Conservation (phyloP, 2,113 vertebrate species). For the Ornithorhynchus anatinus region DNA sequence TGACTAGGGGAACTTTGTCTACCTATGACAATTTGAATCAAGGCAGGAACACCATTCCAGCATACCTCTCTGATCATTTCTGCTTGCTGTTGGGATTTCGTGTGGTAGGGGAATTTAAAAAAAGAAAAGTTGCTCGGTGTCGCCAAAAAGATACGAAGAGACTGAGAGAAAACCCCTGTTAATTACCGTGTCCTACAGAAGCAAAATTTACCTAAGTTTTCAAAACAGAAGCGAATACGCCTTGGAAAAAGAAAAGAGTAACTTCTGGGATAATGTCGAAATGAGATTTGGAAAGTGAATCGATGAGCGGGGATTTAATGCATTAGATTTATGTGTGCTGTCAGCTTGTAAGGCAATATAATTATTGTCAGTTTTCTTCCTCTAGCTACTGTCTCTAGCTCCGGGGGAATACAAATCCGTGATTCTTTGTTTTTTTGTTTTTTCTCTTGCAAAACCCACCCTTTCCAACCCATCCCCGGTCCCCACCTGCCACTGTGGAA, state of each 20-base stretch:
- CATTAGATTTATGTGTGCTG: slow-evolving; percentile 54
- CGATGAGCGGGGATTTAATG: slow-evolving; percentile 38
- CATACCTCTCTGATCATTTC: not conserved
- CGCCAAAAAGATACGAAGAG: slow-evolving; percentile 22
- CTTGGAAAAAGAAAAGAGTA: slow-evolving; percentile 5
- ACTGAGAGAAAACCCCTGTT: not conserved
- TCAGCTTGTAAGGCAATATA: slow-evolving; percentile 56
- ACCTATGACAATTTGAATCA: not conserved
- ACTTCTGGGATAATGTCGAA: slow-evolving; percentile 45
- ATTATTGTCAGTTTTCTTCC: slow-evolving; percentile 66
- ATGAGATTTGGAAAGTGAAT: slow-evolving; percentile 57
- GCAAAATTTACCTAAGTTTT: slow-evolving; percentile 34
- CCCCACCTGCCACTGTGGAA: not conserved
- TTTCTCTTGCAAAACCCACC: slow-evolving; percentile 26
- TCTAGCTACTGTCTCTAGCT: slow-evolving; percentile 55
- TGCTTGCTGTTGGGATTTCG: slow-evolving; percentile 4
- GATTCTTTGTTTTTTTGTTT: slow-evolving; percentile 49
- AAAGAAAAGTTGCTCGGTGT: slow-evolving; percentile 16
- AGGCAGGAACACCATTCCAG: slow-evolving; percentile 28
- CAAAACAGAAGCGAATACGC: slow-evolving; percentile 17
- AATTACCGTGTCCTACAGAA: slow-evolving; percentile 33
- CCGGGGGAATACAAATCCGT: slow-evolving; percentile 58
- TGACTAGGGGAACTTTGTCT: not conserved
- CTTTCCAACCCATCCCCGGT: not conserved
- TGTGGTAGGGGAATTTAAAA: slow-evolving; percentile 37